Evolutionary conservation across 2,888 invertebrate species (phyloP).

Genomic region (Venusia cambrica): DNA sequence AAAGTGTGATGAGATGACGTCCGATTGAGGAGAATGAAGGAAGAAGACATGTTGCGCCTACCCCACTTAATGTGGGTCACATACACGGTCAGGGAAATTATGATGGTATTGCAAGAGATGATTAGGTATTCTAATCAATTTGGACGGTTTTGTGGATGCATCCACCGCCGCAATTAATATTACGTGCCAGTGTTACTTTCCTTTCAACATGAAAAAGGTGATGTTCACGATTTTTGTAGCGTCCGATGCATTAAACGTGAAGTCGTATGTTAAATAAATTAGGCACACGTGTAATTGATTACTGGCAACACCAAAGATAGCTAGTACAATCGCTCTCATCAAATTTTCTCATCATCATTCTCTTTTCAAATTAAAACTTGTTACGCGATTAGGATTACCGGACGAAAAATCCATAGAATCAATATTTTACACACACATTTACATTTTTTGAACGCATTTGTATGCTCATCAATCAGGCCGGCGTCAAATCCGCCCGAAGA

Average conservation of each 20-base stretch:
- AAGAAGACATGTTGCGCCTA: too few species aligned
- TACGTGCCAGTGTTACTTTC: conserved; percentile 59
- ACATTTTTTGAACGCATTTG: conserved; percentile 32
- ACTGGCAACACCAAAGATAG: conserved; percentile 40
- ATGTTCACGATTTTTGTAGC: conserved; percentile 62
- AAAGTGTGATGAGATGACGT: too few species aligned
- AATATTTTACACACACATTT: conserved; percentile 17
- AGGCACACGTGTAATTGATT: conserved; percentile 56
- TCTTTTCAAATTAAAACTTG: conserved; percentile 14
- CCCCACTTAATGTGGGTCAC: too few species aligned
- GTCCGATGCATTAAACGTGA: conserved; percentile 62
- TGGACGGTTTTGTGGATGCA: conserved; percentile 55
- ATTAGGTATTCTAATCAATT: conserved; percentile 70
- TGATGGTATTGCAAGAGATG: too few species aligned
- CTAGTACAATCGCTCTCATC: conserved; percentile 23
- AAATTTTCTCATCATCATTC: too few species aligned
- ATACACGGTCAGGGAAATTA: too few species aligned
- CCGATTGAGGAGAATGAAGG: too few species aligned
- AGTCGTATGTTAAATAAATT: conserved; percentile 60
- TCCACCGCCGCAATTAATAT: conserved; percentile 63
- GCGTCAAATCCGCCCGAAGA: conserved; percentile 71
- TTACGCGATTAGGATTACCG: conserved; percentile 10
- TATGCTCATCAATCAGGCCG: conserved; percentile 64
- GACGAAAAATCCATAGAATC: conserved; percentile 18
- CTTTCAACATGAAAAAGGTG: conserved; percentile 49